phyloP scores from a whole-genome alignment of 2,888 invertebrate genomes.

The Glaucopsyche alexis region DNA sequence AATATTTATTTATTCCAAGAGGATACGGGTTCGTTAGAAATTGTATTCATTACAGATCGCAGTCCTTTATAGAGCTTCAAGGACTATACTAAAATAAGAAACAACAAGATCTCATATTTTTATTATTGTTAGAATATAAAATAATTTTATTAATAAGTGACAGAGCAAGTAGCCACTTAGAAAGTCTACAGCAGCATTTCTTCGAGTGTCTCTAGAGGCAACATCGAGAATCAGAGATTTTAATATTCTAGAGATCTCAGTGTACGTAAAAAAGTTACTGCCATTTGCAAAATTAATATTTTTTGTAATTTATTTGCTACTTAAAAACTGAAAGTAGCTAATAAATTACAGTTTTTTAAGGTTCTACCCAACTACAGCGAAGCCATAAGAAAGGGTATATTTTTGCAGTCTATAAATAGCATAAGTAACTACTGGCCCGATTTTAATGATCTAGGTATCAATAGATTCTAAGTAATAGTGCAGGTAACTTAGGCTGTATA shows the following conservation, averaged over 20 bases:
- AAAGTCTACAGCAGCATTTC: background rate
- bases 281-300: background rate
- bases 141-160: background rate
- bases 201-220: conserved; percentile 5
- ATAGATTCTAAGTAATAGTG: too few relatives aligned
- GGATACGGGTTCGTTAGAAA: background rate
- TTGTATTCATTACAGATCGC: background rate
- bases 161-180: background rate
- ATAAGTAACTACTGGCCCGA: too few relatives aligned
- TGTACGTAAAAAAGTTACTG: background rate
- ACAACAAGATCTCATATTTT: background rate
- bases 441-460: too few relatives aligned
- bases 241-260: background rate
- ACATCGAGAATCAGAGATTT: background rate
- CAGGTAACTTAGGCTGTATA: too few relatives aligned
- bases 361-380: too few relatives aligned
- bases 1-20: background rate
- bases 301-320: background rate
- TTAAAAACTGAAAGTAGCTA: too few relatives aligned
- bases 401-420: too few relatives aligned
- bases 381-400: too few relatives aligned
- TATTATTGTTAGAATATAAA: conserved; percentile 6
- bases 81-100: background rate
- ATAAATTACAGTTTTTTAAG: too few relatives aligned
- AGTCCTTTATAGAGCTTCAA: background rate